These are phyloP conservation scores for Nephrocerus scutellatus DNA, from an alignment of 2,888 invertebrate genomes.

Conservation along the genomic window DNA sequence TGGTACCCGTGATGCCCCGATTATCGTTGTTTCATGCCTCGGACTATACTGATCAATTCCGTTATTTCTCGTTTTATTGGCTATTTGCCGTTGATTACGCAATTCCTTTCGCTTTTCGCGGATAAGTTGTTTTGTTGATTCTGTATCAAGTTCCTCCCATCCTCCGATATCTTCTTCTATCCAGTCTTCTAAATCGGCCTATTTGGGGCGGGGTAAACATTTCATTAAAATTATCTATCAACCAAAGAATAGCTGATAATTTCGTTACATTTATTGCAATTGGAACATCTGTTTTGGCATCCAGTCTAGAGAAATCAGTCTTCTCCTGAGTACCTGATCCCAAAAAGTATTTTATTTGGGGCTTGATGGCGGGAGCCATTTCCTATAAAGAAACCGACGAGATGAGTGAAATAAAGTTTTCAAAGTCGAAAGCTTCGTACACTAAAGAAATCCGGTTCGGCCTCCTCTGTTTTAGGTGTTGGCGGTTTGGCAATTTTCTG, in stretches of 20 bases:
- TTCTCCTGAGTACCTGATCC: slow-evolving; percentile 37
- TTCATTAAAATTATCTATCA: background rate
- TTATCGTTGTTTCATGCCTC: too few species aligned
- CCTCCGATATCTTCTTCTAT: slow-evolving; percentile 49
- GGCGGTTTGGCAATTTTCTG: slow-evolving; percentile 50
- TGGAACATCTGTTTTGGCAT: slow-evolving; percentile 48
- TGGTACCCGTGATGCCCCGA: too few species aligned
- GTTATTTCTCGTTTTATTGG: slow-evolving; percentile 17
- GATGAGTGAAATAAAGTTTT: too few species aligned
- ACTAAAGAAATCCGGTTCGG: slow-evolving; percentile 54
- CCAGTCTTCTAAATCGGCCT: slow-evolving; percentile 54
- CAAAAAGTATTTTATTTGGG: slow-evolving; percentile 53
- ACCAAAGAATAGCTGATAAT: background rate
- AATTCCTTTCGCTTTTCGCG: slow-evolving; percentile 45
- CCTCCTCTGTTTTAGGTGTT: slow-evolving; percentile 44
- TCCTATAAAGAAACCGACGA: slow-evolving; percentile 46
- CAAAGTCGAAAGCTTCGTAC: too few species aligned
- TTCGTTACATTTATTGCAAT: slow-evolving; percentile 44
- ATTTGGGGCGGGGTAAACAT: background rate
- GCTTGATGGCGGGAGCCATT: slow-evolving; percentile 57
- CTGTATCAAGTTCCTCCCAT: slow-evolving; percentile 50
- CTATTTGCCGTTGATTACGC: slow-evolving; percentile 38
- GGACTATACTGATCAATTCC: slow-evolving; percentile 21
- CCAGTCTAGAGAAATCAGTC: slow-evolving; percentile 48
- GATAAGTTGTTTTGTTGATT: slow-evolving; percentile 43